A percentile compares a stretch with the other conserved stretches of the same genome.
These are phyloP conservation scores for Empis livida DNA, from an alignment of 2,888 invertebrate species.

Conservation along the genomic window DNA sequence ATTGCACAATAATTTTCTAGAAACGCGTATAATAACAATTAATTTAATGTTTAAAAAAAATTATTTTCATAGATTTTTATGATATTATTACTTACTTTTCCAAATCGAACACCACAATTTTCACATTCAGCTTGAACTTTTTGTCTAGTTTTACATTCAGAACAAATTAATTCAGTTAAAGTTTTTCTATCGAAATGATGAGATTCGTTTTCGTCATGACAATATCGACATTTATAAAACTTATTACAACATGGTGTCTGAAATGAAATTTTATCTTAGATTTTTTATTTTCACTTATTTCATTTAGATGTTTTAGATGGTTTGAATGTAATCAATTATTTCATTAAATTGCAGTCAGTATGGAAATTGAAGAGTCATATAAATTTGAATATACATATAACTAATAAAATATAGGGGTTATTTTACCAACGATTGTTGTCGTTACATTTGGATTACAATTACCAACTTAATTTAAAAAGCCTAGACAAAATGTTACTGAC, in stretches of 20 bases:
- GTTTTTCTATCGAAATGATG: slow-evolving; percentile 75
- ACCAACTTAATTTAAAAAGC: too few relatives aligned
- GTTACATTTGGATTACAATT: too few relatives aligned
- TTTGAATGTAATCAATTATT: too few relatives aligned
- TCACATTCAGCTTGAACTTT: slow-evolving; percentile 66
- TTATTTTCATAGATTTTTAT: neutral
- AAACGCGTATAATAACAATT: neutral
- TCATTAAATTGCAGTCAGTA: too few relatives aligned
- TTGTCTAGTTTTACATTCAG: slow-evolving; percentile 66
- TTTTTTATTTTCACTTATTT: too few relatives aligned
- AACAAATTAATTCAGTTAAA: slow-evolving; percentile 71
- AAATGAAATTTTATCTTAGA: slow-evolving; percentile 20
- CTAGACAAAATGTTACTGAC: too few relatives aligned
- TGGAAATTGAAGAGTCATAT: too few relatives aligned
- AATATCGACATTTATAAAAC: slow-evolving; percentile 77
- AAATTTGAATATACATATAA: too few relatives aligned
- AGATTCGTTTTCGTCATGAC: slow-evolving; percentile 76
- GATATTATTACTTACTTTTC: slow-evolving; percentile 45
- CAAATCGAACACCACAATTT: slow-evolving; percentile 64
- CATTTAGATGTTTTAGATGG: neutral
- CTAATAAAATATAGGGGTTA: too few relatives aligned
- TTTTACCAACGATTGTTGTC: too few relatives aligned
- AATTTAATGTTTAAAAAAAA: neutral
- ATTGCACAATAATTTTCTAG: too few relatives aligned
- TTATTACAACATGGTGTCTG: slow-evolving; percentile 85